Evolutionary conservation across 2,113 vertebrate genomes (phyloP), one percentile per base, ranked within the genome.

Genomic region (Tupaia tana): DNA sequence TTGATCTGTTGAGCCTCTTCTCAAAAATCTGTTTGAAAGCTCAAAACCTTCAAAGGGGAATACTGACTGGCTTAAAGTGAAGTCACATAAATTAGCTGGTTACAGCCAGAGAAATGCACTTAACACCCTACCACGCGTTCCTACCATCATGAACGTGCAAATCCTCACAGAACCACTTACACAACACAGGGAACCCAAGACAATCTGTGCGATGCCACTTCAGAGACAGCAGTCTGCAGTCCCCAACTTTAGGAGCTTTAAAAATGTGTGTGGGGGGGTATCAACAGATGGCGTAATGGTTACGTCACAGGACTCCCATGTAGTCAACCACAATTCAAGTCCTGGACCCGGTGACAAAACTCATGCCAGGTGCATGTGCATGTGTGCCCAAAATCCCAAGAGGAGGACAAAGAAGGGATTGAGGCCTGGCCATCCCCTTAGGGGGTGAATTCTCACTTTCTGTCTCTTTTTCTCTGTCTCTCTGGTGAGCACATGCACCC

Each of bases 1-100:
- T 89, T 92, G 63, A 91, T 96, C 75, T n/a, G 22, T 10, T 25
- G 34, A 94, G 73, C 15, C 94, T 94, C 74, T 90, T 92, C 93
- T 96, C 73, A 84, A 59, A 71, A 93, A 84, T 61, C 75, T 73
- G 27, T 61, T 75, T 77, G 20, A 63, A 89, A 89, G 71, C 43
- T 52, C 34, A 56, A 25, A 86, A 20, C 31, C 58, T 67, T 94
- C 66, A 27, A 59, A 29, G 69, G 78, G 58, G 77, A 80, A 87
- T 52, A 34, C 67, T 25, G 84, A 91, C 54, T 1, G 77, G 67
- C 73, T 67, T 63, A 3, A 16, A 80, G 87, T 83, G 89, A 82
- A 95, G 31, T 66, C 85, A 64, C 63, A 70, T 6, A 27, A 56
- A 18, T 22, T 5, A 75, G 66, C 24, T 0, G 7, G 19, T 31